Evolutionary conservation across 2,797 vertebrate species (phyloP).

Genomic region (Meriones psammophilus): DNA sequence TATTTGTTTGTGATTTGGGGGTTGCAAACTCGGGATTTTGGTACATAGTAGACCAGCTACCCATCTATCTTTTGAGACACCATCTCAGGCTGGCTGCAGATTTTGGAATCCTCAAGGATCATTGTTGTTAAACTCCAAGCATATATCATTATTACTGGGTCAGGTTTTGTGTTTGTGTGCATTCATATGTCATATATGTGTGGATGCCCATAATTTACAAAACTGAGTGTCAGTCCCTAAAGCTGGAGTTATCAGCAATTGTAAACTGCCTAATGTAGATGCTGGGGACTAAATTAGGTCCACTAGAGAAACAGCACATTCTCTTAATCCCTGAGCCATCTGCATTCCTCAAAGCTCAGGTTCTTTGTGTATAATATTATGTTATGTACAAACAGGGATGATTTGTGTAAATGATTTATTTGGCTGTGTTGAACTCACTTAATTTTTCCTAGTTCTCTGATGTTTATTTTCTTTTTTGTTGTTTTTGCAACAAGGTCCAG

Average conservation of each 20-base stretch:
- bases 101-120: neutral
- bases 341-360: neutral
- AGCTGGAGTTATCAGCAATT: neutral
- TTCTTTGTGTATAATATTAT: neutral
- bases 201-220: neutral
- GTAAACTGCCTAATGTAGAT: neutral
- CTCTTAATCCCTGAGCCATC: neutral
- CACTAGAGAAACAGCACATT: neutral
- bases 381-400: no score
- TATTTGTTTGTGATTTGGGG: neutral
- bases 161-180: neutral
- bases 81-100: neutral
- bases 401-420: neutral
- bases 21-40: neutral
- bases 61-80: neutral
- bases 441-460: neutral
- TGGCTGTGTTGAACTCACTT: neutral
- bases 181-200: neutral
- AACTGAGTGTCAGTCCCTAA: neutral
- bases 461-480: neutral
- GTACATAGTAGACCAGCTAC: neutral
- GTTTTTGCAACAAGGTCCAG: neutral
- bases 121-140: neutral
- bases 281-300: neutral
- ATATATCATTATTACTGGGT: neutral